Evolutionary conservation across 2,888 invertebrate species (phyloP), one percentile per base, ranked within the genome.

Genomic region (Gibbula magus): DNA sequence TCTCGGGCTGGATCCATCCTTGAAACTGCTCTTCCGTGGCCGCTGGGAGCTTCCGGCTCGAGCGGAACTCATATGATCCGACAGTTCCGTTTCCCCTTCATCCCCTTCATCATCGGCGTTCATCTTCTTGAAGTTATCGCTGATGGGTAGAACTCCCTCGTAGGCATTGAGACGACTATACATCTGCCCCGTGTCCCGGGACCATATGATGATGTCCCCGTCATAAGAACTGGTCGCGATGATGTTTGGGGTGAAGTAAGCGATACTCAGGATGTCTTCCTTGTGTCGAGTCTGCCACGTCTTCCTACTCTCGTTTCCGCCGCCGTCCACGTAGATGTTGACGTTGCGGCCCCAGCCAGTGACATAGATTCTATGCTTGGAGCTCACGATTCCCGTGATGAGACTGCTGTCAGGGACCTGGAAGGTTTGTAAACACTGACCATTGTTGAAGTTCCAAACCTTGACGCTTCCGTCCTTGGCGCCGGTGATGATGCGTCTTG

Each of bases 391-490:
- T 8, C 94, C 93, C 1, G 94, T 94, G 73, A 95, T 93, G 94
- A 29, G 39, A 18, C 32, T 52, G 8, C 35, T 10, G 2, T 67
- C 93, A 84, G 95, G 95, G 25, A 95, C 95, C 39, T 93, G 92
- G 95, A 96, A 95, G 78, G 95, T 95, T 83, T 96, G 93, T 82
- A 96, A 91, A 87, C 96, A 96, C 8, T 95, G 94, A 0, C 96
- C 96, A 32, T 96, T 96, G 90, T 96, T 96, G 89, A 96, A 97
- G 92, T 96, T 96, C 97, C 97, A 97, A 51, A 96, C 94, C 94
- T 96, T 96, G 8, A 97, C 93, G 0, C 95, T 94, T 16, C 97
- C 97, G 91, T 96, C 95, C 76, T 95, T 94, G 0, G 96, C 96
- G 0, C 96, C 97, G 0, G 96, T 96, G 79, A 96, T 92, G 39